Percentiles rank a stretch among this genome's conserved stretches.
phyloP scores from a whole-genome alignment of 2,888 invertebrate species.

The Synanthedon formicaeformis region DNA sequence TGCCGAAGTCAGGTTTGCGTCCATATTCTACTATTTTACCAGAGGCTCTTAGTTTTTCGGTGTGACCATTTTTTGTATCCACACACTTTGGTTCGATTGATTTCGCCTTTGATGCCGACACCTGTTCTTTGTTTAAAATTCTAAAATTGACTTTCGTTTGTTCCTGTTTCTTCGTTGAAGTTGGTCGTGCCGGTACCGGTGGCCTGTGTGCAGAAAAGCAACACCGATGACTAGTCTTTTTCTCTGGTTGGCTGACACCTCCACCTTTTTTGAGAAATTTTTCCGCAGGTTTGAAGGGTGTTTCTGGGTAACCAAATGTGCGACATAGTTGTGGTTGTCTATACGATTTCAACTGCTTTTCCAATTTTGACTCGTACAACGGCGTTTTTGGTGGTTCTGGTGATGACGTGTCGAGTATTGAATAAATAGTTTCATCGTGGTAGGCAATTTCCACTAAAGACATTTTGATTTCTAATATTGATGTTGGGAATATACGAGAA shows the following conservation, averaged over 20 bases:
- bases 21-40: conserved; percentile 77
- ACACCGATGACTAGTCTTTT: conserved; percentile 47
- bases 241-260: conserved; percentile 54
- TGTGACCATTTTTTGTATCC: conserved; percentile 74
- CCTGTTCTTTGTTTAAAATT: conserved; percentile 72
- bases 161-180: conserved; percentile 33
- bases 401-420: conserved; percentile 62
- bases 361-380: conserved; percentile 65
- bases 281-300: conserved; percentile 69
- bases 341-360: conserved; percentile 50
- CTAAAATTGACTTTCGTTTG: conserved; percentile 64
- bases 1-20: conserved; percentile 75
- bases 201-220: conserved; percentile 45
- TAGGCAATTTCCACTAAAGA: conserved; percentile 74
- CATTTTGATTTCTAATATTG: conserved; percentile 17
- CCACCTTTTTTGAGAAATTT: conserved; percentile 74
- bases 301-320: conserved; percentile 77
- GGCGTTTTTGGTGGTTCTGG: conserved; percentile 63
- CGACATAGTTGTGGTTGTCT: conserved; percentile 60
- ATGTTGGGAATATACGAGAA: background rate
- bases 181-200: conserved; percentile 54
- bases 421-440: conserved; percentile 77
- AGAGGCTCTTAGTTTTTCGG: conserved; percentile 71
- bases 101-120: conserved; percentile 63
- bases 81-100: conserved; percentile 70